Base-by-base conservation (phyloP, 2,113 vertebrate species). In the Pseudorectes ferrugineus region DNA sequence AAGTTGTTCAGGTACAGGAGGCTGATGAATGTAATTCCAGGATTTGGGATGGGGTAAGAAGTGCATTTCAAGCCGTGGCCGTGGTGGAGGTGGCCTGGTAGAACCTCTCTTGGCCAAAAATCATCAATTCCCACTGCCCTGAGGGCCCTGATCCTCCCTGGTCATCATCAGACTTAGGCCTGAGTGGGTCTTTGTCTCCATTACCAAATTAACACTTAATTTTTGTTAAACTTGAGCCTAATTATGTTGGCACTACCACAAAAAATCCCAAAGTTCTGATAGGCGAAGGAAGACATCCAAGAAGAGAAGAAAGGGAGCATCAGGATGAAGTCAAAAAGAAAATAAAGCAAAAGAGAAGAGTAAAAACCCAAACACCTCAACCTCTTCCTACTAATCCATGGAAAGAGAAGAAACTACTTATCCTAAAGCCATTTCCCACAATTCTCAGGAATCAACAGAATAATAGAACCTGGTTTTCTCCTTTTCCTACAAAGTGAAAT, bases 161-260 rank as follows among this genome's bases (percentile, higher is more conserved):
- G 17, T n/a, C 42, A 20, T 10, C 51, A 45, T 1, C 59, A 75
- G 6, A 26, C 20, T 10, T 19, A 17, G 22, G 11, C 7, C 23
- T 77, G 0, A 0, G 8, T 20, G 23, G 10, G 2, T 4, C 59
- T 54, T 48, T 10, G 3, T 6, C 20, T 40, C 55, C 31, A 7
- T 57, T n/a, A 24, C 11, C 25, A 62, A 20, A 23, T 25, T 33
- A 58, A 25, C 20, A n/a, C 3, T 19, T 38, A 28, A 29, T 11
- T n/a, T 28, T 46, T 35, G 26, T 43, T 31, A 59, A 88, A 19
- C 21, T 38, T 20, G 21, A 72, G 26, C 14, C 23, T 46, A n/a
- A 45, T 25, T 5, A 6, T 11, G 33, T 45, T 35, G 61, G 14
- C 11, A 36, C 13, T 33, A 31, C 54, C 7, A 20, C 0, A 1